phyloP scores from a whole-genome alignment of 1,140 invertebrate genomes.

The Sarcophaga bullata region DNA sequence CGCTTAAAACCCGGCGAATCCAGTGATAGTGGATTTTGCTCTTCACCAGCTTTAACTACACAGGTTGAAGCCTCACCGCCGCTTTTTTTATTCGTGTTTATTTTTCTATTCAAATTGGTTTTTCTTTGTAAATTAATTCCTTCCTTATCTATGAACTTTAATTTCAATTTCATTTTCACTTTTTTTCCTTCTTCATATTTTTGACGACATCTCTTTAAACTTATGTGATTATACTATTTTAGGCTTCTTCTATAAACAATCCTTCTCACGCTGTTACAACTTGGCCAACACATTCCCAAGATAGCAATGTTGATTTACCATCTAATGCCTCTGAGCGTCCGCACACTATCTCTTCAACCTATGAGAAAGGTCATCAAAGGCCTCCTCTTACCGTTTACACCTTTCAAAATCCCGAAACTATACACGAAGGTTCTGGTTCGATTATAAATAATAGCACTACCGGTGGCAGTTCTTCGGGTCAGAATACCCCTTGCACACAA shows the following conservation, averaged over 20 bases:
- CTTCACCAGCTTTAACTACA: conserved; percentile 66
- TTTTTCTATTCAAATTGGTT: too few species aligned
- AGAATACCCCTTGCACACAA: conserved; percentile 57
- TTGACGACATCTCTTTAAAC: conserved; percentile 28
- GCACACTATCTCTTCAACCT: conserved; percentile 92
- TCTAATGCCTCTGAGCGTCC: conserved; percentile 82
- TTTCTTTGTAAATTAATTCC: too few species aligned
- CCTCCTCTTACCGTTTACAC: conserved; percentile 89
- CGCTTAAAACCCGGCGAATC: conserved; percentile 67
- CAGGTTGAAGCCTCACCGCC: conserved; percentile 64
- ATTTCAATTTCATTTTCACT: conserved; percentile 30
- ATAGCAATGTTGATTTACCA: conserved; percentile 71
- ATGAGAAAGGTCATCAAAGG: conserved; percentile 86
- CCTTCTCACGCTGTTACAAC: conserved; percentile 63
- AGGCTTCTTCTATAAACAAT: conserved; percentile 61
- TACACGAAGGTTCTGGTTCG: conserved; percentile 63
- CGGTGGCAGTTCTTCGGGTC: conserved; percentile 49
- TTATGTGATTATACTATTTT: conserved; percentile 34
- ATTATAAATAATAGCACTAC: conserved; percentile 40
- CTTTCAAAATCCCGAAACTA: conserved; percentile 79
- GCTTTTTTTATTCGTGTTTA: conserved; percentile 58
- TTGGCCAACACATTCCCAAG: conserved; percentile 69
- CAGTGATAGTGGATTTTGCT: conserved; percentile 67
- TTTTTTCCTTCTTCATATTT: neutral
- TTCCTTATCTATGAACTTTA: neutral